Percentiles rank a stretch among this genome's conserved stretches.
phyloP scores from a whole-genome alignment of 2,888 invertebrate genomes.

The Iselma pallidipennis region DNA sequence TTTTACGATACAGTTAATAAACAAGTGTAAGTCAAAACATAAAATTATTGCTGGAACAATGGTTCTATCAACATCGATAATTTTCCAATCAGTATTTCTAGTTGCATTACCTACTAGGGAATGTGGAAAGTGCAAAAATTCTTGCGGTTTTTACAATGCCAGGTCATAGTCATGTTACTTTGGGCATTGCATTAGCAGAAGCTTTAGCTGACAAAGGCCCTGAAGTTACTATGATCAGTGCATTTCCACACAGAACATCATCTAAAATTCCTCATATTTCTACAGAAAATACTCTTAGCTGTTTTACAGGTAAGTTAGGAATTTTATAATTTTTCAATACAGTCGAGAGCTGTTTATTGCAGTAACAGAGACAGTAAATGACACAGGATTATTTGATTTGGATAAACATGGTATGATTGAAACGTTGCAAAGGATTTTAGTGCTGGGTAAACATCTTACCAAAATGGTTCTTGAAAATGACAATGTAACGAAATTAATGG shows the following conservation, averaged over 20 bases:
- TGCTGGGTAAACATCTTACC: slow-evolving; percentile 20
- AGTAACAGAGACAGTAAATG: background rate
- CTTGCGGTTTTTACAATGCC: slow-evolving; percentile 19
- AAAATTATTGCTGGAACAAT: background rate
- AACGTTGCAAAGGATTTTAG: background rate
- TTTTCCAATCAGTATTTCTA: background rate
- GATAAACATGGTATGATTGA: background rate
- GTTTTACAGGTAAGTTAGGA: slow-evolving; percentile 24
- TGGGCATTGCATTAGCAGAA: slow-evolving; percentile 41
- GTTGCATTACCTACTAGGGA: background rate
- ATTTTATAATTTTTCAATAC: background rate
- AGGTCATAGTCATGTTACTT: slow-evolving; percentile 22
- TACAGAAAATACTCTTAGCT: slow-evolving; percentile 22
- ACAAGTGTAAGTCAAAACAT: background rate
- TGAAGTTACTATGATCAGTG: slow-evolving; percentile 50
- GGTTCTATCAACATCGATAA: background rate
- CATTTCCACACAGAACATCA: slow-evolving; percentile 47
- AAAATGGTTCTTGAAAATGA: slow-evolving; percentile 36
- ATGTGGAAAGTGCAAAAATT: slow-evolving; percentile 20
- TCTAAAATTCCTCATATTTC: slow-evolving; percentile 30
- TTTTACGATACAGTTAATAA: no score
- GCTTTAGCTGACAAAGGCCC: slow-evolving; percentile 53
- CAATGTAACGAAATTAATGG: slow-evolving; percentile 38
- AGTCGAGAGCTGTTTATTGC: background rate
- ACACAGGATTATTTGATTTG: background rate